phyloP scores from a whole-genome alignment of 2,797 vertebrate species.

The Syngnathus rostellatus region DNA sequence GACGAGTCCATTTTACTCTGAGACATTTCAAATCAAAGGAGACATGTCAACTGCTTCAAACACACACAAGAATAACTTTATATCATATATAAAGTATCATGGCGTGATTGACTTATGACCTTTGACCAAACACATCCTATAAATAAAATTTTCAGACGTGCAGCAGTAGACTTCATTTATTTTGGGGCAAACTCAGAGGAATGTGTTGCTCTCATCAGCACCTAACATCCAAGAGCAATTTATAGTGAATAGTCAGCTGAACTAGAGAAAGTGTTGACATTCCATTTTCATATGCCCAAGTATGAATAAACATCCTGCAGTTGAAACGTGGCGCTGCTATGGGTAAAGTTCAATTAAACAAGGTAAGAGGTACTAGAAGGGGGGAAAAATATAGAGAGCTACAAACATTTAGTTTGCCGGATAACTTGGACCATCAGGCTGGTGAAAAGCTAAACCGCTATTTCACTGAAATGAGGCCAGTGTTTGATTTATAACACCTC shows the following conservation, averaged over 20 bases:
- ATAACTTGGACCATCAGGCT: neutral
- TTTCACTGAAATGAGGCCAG: neutral
- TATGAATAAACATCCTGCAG: slow-evolving; percentile 46
- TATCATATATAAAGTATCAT: neutral
- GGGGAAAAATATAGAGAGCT: neutral
- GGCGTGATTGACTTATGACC: neutral
- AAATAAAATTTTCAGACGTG: neutral
- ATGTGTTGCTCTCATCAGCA: slow-evolving; percentile 32
- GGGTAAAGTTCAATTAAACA: neutral
- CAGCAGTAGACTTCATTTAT: slow-evolving; percentile 26
- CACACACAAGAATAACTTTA: slow-evolving; percentile 10
- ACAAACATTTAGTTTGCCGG: neutral
- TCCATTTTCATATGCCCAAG: slow-evolving; percentile 13
- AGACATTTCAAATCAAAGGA: slow-evolving; percentile 56
- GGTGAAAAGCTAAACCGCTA: neutral
- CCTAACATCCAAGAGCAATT: slow-evolving; percentile 34
- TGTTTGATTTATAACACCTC: neutral
- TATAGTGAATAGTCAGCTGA: slow-evolving; percentile 19
- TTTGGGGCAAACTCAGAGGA: slow-evolving; percentile 31
- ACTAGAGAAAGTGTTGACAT: slow-evolving; percentile 21
- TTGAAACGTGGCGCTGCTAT: slow-evolving; percentile 7
- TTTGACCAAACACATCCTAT: neutral
- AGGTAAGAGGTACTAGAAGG: neutral
- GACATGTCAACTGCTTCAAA: slow-evolving; percentile 41
- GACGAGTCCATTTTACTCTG: slow-evolving; percentile 53